Evolutionary conservation across 2,888 invertebrate genomes (phyloP).

Genomic region (Cantharis rufa): DNA sequence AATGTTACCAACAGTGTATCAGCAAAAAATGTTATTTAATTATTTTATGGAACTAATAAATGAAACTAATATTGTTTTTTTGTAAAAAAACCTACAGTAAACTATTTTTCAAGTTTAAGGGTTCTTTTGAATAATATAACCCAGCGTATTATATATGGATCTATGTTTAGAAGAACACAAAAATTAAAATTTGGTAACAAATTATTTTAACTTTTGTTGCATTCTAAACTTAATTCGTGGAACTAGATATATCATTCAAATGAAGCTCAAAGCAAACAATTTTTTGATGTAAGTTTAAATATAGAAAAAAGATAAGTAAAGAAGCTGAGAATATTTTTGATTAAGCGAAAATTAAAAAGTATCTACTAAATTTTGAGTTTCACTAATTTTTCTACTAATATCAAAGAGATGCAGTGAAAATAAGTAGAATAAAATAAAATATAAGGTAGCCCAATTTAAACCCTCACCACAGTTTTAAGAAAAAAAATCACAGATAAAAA

Average conservation of each 20-base stretch:
- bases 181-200: too few relatives aligned
- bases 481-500: background rate
- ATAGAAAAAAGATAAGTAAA: background rate
- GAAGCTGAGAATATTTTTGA: background rate
- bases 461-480: background rate
- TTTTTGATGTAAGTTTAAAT: background rate
- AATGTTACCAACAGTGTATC: background rate
- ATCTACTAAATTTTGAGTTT: background rate
- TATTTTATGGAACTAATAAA: background rate
- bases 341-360: background rate
- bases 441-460: background rate
- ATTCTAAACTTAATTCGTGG: background rate
- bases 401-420: background rate
- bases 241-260: background rate
- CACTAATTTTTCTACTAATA: background rate
- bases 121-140: background rate
- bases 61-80: background rate
- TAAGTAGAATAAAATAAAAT: conserved; percentile 36
- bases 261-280: background rate
- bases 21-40: background rate
- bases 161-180: too few relatives aligned
- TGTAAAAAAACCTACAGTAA: background rate
- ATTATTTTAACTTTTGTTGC: too few relatives aligned
- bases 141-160: background rate
- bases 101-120: background rate